Base-by-base conservation (phyloP, 1,140 invertebrate genomes). In the Maconellicoccus hirsutus region DNA sequence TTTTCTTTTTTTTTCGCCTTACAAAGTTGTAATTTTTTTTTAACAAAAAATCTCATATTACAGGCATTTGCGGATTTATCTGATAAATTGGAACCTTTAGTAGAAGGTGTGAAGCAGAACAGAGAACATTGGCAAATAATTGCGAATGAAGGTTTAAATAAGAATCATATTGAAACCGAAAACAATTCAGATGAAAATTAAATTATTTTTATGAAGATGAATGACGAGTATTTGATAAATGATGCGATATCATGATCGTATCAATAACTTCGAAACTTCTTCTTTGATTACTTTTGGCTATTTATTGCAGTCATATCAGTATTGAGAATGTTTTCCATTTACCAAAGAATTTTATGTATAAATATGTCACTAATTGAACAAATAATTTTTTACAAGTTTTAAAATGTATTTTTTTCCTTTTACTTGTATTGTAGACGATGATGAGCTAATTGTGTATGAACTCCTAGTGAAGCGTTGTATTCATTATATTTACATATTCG, bases 31-130 rank as follows among this genome's bases (percentile, higher is more conserved):
- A n/a, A n/a, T n/a, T n/a, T n/a, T n/a, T n/a, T n/a, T n/a, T n/a
- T n/a, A n/a, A n/a, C n/a, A 33, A 33, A 33, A 33, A 33, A 6
- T 6, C 25, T 72, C 72, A 14, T 63, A 75, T 81, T 82, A 0
- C 78, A 96, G 93, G 87, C 91, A 75, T 94, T 96, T 78, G 86
- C 90, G 33, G 81, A 86, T 39, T 80, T 96, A 33, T 92, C 89
- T 0, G 83, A 88, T 21, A 85, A 88, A 73, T 78, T 96, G 71
- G 83, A 87, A 74, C 90, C 92, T 8, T 81, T 97, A 76, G 83
- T 93, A 0, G 87, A 93, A 69, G 91, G 93, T 12, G 92, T 95
- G n/a, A 81, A 85, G 66, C 81, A 84, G 71, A 97, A 97, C 79
- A 86, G 91, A 71, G 81, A 84, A 19, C 86, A 92, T 75, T 96